phyloP scores from a whole-genome alignment of 1,140 invertebrate genomes.

The Amphibalanus amphitrite region DNA sequence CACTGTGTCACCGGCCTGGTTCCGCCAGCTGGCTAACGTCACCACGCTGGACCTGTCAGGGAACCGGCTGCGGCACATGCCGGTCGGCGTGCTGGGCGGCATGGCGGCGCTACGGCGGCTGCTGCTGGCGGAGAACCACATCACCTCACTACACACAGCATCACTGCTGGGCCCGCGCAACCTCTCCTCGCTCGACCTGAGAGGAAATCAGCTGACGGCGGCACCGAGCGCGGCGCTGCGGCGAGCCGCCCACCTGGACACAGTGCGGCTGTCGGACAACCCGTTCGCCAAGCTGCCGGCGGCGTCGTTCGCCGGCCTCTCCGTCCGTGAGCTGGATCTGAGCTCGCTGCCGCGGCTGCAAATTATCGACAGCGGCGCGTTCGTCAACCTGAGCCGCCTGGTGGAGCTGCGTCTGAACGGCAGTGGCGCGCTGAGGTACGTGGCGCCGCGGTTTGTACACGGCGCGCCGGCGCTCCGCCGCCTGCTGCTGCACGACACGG shows the following conservation, averaged over 20 bases:
- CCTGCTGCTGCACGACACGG: not conserved
- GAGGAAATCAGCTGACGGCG: slow-evolving; percentile 35
- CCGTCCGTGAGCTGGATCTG: slow-evolving; percentile 36
- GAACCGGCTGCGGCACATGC: slow-evolving; percentile 12
- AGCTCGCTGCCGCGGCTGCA: slow-evolving; percentile 41
- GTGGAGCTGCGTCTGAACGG: slow-evolving; percentile 49
- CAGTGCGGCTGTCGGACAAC: slow-evolving; percentile 40
- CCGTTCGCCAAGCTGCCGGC: slow-evolving; percentile 34
- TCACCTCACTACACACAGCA: slow-evolving; percentile 24
- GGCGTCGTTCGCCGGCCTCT: slow-evolving; percentile 34
- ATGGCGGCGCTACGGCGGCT: slow-evolving; percentile 29
- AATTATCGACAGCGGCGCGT: slow-evolving; percentile 30
- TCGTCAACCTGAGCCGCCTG: slow-evolving; percentile 30
- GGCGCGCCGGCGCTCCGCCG: not conserved
- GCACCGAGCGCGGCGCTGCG: slow-evolving; percentile 33
- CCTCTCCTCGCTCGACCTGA: slow-evolving; percentile 37
- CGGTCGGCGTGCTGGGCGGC: slow-evolving; percentile 10
- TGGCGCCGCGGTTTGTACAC: slow-evolving; percentile 43
- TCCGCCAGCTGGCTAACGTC: slow-evolving; percentile 30
- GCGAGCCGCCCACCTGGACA: slow-evolving; percentile 28
- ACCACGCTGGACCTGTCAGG: slow-evolving; percentile 9
- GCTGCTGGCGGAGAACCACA: slow-evolving; percentile 38
- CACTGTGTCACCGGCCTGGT: slow-evolving; percentile 35
- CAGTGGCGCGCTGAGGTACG: slow-evolving; percentile 53
- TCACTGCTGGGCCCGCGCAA: slow-evolving; percentile 33